A percentile compares a stretch with the other conserved stretches of the same genome.
Evolutionary conservation across 2,113 vertebrate species (phyloP).

Genomic region (Centropristis striata): DNA sequence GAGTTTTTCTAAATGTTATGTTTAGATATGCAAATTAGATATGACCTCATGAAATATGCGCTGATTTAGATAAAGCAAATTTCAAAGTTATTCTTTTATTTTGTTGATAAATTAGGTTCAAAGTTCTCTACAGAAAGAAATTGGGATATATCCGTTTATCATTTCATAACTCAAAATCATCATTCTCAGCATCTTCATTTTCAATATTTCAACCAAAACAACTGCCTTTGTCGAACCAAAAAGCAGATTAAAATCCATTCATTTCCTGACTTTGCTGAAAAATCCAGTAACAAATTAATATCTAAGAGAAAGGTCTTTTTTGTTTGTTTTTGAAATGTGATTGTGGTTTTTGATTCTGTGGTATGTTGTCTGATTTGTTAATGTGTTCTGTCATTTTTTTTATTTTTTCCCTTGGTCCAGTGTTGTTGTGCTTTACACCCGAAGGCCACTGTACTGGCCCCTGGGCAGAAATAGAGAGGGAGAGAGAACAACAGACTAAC

Average conservation of each 20-base stretch:
- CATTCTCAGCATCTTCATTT: neutral
- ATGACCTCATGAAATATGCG: no score
- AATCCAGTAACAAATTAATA: neutral
- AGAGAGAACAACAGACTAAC: conserved; percentile 68
- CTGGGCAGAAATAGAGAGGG: conserved; percentile 88
- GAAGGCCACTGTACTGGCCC: conserved; percentile 77
- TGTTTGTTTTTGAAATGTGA: neutral
- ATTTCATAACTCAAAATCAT: no score
- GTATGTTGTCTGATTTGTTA: neutral
- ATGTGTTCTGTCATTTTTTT: neutral
- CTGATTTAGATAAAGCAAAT: no score
- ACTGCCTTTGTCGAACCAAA: no score
- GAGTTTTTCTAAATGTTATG: no score
- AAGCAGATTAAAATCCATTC: no score
- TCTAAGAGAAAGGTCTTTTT: neutral
- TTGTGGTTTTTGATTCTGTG: neutral
- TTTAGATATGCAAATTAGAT: no score
- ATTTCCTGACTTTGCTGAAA: neutral
- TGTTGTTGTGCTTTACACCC: conserved; percentile 15
- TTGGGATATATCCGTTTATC: no score
- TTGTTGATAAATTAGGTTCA: no score
- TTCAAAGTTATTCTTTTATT: no score
- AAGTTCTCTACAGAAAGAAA: no score
- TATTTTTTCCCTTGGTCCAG: neutral
- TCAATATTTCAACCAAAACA: neutral